These are phyloP conservation scores for Bradypus variegatus DNA, from an alignment of 2,797 vertebrate species.

Conservation along the genomic window DNA sequence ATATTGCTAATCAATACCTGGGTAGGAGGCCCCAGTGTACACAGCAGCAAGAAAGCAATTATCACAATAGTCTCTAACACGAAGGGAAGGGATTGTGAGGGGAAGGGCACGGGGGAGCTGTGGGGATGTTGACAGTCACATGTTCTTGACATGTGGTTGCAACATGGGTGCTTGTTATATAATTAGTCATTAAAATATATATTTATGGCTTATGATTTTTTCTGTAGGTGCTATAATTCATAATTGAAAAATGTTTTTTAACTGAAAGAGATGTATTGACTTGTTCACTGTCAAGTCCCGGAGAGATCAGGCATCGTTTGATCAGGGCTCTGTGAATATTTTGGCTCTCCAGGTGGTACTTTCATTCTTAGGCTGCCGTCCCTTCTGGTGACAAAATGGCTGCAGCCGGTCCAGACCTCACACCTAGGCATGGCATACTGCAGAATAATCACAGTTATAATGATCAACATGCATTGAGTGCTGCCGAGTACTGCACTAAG, in stretches of 20 bases:
- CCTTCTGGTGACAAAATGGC: background rate
- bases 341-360: background rate
- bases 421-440: background rate
- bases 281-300: background rate
- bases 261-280: background rate
- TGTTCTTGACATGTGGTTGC: background rate
- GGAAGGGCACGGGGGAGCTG: background rate
- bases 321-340: background rate
- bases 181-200: background rate
- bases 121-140: background rate
- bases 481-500: background rate
- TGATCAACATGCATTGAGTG: background rate
- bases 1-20: background rate
- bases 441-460: background rate
- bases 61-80: background rate
- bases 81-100: background rate
- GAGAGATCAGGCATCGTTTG: background rate
- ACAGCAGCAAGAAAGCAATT: background rate
- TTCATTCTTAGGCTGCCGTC: background rate
- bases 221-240: no score
- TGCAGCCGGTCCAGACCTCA: background rate
- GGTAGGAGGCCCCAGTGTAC: background rate
- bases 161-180: background rate
- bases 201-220: background rate
- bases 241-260: background rate